A percentile compares a stretch with the other conserved stretches of the same genome.
Evolutionary conservation across 2,113 vertebrate genomes (phyloP).

Genomic region (Zapus hudsonius): DNA sequence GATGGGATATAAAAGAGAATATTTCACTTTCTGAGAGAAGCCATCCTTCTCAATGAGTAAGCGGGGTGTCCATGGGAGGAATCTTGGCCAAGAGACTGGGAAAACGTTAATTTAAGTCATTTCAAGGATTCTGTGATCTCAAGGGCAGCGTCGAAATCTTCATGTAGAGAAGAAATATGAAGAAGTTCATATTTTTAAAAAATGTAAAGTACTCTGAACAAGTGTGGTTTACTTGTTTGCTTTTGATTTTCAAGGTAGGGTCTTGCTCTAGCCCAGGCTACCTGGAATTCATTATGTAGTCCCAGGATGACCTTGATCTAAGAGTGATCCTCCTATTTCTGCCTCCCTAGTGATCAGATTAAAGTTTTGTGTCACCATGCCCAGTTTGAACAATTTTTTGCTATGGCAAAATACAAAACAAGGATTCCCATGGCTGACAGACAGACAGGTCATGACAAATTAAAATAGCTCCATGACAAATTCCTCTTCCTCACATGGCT

Average conservation of each 20-base stretch:
- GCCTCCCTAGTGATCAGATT: too few relatives aligned
- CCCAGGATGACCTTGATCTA: too few relatives aligned
- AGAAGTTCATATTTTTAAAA: not conserved
- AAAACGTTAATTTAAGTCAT: not conserved
- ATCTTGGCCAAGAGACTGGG: not conserved
- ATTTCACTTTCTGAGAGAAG: too few relatives aligned
- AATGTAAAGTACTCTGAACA: not conserved
- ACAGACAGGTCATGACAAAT: too few relatives aligned
- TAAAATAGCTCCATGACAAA: not conserved
- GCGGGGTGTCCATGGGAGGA: not conserved
- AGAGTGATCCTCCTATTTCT: too few relatives aligned
- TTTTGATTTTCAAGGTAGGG: too few relatives aligned
- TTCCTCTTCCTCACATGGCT: not conserved
- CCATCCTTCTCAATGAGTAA: not conserved
- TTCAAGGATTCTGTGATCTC: not conserved
- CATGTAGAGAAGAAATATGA: not conserved
- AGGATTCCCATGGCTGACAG: accelerated
- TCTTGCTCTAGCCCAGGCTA: too few relatives aligned
- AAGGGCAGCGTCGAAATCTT: not conserved
- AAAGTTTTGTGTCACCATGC: too few relatives aligned
- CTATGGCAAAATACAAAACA: not conserved
- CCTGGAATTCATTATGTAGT: too few relatives aligned
- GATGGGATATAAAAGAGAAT: not conserved
- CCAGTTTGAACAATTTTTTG: not conserved
- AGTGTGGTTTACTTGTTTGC: too few relatives aligned